phyloP scores from a whole-genome alignment of 2,113 vertebrate genomes.

The Callaeas wilsoni region DNA sequence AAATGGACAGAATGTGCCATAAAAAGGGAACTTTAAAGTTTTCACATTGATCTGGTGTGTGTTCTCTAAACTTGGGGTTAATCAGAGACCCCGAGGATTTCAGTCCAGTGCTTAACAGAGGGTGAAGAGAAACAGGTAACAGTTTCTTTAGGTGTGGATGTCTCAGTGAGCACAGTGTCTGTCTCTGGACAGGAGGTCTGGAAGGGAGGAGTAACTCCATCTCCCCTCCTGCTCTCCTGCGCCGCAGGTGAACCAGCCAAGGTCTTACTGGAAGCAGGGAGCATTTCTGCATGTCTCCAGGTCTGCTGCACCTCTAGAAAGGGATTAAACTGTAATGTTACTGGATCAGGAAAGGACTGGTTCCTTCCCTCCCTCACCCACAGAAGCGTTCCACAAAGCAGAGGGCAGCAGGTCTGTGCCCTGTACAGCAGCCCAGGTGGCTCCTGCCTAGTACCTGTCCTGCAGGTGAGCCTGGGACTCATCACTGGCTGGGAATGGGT shows the following conservation, averaged over 20 bases:
- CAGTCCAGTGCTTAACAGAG: neutral
- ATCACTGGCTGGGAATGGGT: neutral
- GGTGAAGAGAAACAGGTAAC: neutral
- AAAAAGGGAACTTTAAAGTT: neutral
- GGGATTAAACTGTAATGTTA: fast-evolving
- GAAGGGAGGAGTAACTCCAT: neutral
- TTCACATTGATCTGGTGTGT: neutral
- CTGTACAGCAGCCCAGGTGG: neutral
- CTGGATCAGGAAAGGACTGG: too few relatives aligned
- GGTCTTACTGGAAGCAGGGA: neutral
- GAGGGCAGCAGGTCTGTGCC: neutral
- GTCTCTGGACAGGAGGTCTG: neutral
- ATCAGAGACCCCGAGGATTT: neutral
- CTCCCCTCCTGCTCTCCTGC: neutral
- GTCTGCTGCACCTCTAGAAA: neutral
- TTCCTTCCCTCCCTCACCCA: fast-evolving
- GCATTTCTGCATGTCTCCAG: neutral
- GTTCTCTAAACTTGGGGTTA: neutral
- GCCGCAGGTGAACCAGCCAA: neutral
- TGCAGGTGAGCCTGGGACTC: neutral
- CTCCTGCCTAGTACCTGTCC: neutral
- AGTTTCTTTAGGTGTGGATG: neutral
- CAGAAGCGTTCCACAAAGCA: neutral
- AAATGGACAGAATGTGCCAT: neutral
- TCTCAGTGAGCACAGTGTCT: neutral